Conservation (phyloP, 92 coral and sea anemone genomes). For the Bergia sp. region DNA sequence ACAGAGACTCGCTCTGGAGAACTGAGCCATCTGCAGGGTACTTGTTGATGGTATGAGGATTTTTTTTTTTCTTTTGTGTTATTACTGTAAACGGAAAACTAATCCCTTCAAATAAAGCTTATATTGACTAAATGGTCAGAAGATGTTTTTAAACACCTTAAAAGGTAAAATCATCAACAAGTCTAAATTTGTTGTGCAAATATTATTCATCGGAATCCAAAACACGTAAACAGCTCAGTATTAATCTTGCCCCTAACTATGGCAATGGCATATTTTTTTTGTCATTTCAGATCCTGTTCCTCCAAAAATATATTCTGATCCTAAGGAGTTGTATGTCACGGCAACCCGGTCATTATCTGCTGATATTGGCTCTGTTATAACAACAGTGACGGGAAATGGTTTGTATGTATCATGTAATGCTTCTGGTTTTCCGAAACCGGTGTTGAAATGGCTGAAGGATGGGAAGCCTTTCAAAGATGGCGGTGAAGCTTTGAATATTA, state of each 20-base stretch:
- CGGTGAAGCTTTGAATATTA: constrained; percentile 45
- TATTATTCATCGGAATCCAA: too few species aligned
- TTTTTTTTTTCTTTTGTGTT: too few species aligned
- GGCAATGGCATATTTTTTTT: background rate
- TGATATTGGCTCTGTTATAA: constrained; percentile 67
- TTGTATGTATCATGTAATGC: constrained; percentile 76
- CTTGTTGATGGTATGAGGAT: too few species aligned
- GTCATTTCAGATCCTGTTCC: constrained; percentile 68
- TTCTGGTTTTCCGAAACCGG: constrained; percentile 75
- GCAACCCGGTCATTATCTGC: constrained; percentile 53
- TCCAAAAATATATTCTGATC: constrained; percentile 66
- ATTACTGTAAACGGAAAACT: too few species aligned
- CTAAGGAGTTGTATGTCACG: constrained; percentile 42
- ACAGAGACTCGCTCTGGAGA: too few species aligned
- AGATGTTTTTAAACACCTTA: background rate
- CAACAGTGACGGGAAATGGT: constrained; percentile 74
- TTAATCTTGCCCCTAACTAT: too few species aligned
- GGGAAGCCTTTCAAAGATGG: constrained; percentile 48
- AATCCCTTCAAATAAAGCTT: too few species aligned
- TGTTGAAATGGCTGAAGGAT: constrained; percentile 69
- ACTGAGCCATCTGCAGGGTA: too few species aligned
- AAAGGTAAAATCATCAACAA: too few species aligned
- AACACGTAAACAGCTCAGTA: too few species aligned
- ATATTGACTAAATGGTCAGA: too few species aligned
- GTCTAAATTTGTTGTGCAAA: too few species aligned